Evolutionary conservation across 2,113 vertebrate genomes (phyloP).

Genomic region (Vanacampus margaritifer): DNA sequence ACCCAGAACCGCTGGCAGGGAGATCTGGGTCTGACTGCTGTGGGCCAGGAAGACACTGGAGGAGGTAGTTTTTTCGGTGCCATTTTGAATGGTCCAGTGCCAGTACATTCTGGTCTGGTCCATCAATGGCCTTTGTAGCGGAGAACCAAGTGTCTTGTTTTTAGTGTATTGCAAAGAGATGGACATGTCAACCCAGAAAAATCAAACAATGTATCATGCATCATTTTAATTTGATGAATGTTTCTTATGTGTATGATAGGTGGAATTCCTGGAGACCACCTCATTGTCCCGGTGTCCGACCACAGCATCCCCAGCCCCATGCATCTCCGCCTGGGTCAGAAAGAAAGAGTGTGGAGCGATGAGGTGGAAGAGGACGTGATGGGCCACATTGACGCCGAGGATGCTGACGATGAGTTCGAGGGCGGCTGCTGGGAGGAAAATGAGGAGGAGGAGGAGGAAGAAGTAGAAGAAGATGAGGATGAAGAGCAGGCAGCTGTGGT

Average conservation of each 20-base stretch:
- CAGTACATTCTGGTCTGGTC: background rate
- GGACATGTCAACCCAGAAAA: too few species aligned
- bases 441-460: constrained; percentile 52
- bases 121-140: too few species aligned
- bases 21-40: constrained; percentile 72
- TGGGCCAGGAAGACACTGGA: constrained; percentile 69
- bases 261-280: constrained; percentile 70
- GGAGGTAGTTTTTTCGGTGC: constrained; percentile 40
- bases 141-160: too few species aligned
- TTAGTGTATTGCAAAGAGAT: too few species aligned
- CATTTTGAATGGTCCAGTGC: background rate
- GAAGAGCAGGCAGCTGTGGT: constrained; percentile 39
- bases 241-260: constrained; percentile 38
- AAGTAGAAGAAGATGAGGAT: constrained; percentile 44
- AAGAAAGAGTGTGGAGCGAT: constrained; percentile 63
- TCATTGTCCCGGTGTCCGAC: constrained; percentile 68
- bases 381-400: constrained; percentile 48
- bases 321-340: constrained; percentile 68
- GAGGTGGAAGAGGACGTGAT: constrained; percentile 34
- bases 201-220: background rate
- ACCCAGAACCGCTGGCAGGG: constrained; percentile 79
- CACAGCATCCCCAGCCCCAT: constrained; percentile 67
- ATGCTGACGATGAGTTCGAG: constrained; percentile 32
- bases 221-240: background rate
- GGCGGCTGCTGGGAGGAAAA: constrained; percentile 38